These are phyloP conservation scores for Pomatostomus ruficeps DNA, from an alignment of 2,113 vertebrate genomes.

Conservation along the genomic window DNA sequence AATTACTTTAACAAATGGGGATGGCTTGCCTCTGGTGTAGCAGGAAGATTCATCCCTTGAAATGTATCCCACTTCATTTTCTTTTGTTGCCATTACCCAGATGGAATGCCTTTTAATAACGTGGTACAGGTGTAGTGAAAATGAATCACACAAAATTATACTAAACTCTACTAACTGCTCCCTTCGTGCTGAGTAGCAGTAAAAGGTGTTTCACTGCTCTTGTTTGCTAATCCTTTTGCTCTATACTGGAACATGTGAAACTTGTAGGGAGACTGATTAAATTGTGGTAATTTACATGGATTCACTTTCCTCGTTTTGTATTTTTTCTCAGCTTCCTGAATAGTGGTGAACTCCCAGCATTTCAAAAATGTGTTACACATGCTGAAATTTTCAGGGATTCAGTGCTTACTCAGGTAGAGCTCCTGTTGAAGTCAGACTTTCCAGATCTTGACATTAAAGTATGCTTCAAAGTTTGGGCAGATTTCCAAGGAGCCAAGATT, in stretches of 20 bases:
- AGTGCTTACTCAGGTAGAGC: background rate
- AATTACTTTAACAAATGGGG: background rate
- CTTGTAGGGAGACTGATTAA: background rate
- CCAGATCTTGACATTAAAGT: background rate
- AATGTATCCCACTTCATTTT: background rate
- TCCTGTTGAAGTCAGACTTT: background rate
- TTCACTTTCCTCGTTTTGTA: background rate
- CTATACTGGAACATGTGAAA: background rate
- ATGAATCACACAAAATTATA: constrained; percentile 10
- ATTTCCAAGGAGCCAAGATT: background rate
- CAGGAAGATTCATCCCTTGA: background rate
- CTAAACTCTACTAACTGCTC: constrained; percentile 16
- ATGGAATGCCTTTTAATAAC: background rate
- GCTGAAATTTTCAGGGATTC: background rate
- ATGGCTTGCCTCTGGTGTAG: background rate
- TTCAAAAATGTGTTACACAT: background rate
- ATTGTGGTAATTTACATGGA: background rate
- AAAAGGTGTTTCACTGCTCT: constrained; percentile 14
- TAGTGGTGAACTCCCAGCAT: background rate
- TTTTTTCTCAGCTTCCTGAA: background rate
- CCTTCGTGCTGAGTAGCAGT: background rate
- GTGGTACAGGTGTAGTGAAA: constrained; percentile 3
- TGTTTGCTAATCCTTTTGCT: background rate
- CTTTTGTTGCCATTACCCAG: background rate
- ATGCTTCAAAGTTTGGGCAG: background rate